Evolutionary conservation across 2,888 invertebrate genomes (phyloP).

Genomic region (Desoria tigrina): DNA sequence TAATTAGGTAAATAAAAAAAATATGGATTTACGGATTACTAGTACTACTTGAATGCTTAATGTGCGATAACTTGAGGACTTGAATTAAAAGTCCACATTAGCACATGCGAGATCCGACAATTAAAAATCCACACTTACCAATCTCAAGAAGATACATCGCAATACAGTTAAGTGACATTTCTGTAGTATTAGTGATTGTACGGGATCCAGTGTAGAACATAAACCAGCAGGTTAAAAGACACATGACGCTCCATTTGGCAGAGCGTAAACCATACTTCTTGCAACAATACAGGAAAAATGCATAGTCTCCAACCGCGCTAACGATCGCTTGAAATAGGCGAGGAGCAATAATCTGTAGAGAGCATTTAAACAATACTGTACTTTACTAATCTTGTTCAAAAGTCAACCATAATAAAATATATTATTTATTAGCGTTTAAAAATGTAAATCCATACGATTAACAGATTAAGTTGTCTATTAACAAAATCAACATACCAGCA

Average conservation of each 20-base stretch:
- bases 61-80: too few relatives aligned
- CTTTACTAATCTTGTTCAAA: not conserved
- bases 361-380: constrained; percentile 3
- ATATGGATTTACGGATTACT: not conserved
- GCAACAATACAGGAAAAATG: constrained; percentile 61
- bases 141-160: constrained; percentile 73
- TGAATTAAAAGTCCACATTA: too few relatives aligned
- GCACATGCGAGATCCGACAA: too few relatives aligned
- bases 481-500: not conserved
- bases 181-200: constrained; percentile 83
- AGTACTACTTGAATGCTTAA: too few relatives aligned
- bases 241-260: constrained; percentile 72
- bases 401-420: too few relatives aligned
- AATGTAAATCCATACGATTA: too few relatives aligned
- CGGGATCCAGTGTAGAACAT: constrained; percentile 87
- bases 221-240: constrained; percentile 81
- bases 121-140: constrained; percentile 27
- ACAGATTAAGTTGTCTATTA: too few relatives aligned
- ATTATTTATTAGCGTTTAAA: too few relatives aligned
- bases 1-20: not conserved
- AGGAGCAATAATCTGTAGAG: constrained; percentile 62
- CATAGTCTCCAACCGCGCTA: constrained; percentile 76
- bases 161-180: constrained; percentile 77
- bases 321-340: constrained; percentile 78
- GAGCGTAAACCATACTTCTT: constrained; percentile 58